Percentiles rank a stretch among this genome's conserved stretches.
Evolutionary conservation across 2,113 vertebrate species (phyloP).

Genomic region (Ophthalmotilapia sp.): DNA sequence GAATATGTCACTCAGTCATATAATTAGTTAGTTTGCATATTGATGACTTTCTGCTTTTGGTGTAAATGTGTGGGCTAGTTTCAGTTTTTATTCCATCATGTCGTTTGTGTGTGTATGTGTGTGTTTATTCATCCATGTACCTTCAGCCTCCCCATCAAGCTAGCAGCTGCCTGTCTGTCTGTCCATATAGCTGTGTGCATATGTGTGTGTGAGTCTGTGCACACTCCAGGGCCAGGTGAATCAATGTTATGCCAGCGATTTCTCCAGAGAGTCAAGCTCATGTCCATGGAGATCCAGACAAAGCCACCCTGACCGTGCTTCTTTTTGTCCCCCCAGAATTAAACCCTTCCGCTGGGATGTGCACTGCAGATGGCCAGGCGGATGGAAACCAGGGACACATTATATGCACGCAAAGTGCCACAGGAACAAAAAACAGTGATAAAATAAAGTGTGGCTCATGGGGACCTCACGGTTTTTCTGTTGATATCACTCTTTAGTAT

Average conservation of each 20-base stretch:
- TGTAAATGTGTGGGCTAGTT: slow-evolving; percentile 1
- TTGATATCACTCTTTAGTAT: background rate
- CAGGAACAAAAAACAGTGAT: background rate
- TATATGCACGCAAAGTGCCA: background rate
- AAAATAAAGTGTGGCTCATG: background rate
- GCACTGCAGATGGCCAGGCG: slow-evolving; percentile 56
- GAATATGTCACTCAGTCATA: slow-evolving; percentile 54
- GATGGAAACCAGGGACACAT: background rate
- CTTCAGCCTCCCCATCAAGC: slow-evolving; percentile 59
- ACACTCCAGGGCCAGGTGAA: slow-evolving; percentile 50
- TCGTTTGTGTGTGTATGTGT: slow-evolving; percentile 22
- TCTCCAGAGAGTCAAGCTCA: slow-evolving; percentile 52
- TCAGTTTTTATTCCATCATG: slow-evolving; percentile 30
- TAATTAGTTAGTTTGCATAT: slow-evolving; percentile 69
- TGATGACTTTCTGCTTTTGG: slow-evolving; percentile 49
- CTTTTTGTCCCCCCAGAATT: slow-evolving; percentile 31
- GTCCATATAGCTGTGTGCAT: background rate
- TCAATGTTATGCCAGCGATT: slow-evolving; percentile 43
- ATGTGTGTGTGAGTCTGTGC: background rate
- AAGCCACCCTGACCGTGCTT: background rate
- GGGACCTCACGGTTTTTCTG: background rate
- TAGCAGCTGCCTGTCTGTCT: slow-evolving; percentile 61
- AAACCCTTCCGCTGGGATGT: slow-evolving; percentile 36
- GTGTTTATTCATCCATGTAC: slow-evolving; percentile 52
- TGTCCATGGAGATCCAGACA: slow-evolving; percentile 44